A percentile compares a stretch with the other conserved stretches of the same genome.
Evolutionary conservation across 2,888 invertebrate genomes (phyloP).

Genomic region (Lasioglossum villosulum): DNA sequence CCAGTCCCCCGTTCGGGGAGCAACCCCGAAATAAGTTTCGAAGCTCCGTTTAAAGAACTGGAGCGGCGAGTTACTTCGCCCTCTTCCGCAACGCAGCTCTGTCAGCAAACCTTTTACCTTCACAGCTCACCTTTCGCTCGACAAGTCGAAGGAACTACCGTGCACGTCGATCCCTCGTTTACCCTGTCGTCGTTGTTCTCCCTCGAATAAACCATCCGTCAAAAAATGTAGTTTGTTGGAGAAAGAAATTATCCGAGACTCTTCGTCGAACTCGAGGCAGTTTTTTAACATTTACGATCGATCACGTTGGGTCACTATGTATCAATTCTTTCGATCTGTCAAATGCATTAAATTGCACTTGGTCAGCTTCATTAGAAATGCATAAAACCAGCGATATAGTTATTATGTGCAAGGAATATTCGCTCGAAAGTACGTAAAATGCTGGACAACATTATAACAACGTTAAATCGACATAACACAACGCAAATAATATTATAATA

Average conservation of each 20-base stretch:
- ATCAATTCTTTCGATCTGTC: too few species aligned
- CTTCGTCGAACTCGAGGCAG: not conserved
- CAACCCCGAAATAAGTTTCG: conserved; percentile 52
- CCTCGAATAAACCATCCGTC: not conserved
- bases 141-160: not conserved
- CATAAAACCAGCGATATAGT: too few species aligned
- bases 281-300: not conserved
- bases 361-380: too few species aligned
- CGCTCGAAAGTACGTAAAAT: too few species aligned
- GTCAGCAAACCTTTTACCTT: conserved; percentile 53
- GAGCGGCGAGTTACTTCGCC: conserved; percentile 48
- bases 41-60: conserved; percentile 50
- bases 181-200: not conserved
- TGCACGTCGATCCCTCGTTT: not conserved
- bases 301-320: too few species aligned
- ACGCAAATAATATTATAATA: too few species aligned
- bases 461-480: not conserved
- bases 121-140: conserved; percentile 29
- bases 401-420: too few species aligned
- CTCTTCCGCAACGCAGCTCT: conserved; percentile 49
- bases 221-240: too few species aligned
- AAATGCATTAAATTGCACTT: too few species aligned
- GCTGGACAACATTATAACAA: too few species aligned
- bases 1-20: conserved; percentile 16
- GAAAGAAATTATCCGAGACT: not conserved